phyloP scores from a whole-genome alignment of 2,888 invertebrate species.

The Embidobia sp. region DNA sequence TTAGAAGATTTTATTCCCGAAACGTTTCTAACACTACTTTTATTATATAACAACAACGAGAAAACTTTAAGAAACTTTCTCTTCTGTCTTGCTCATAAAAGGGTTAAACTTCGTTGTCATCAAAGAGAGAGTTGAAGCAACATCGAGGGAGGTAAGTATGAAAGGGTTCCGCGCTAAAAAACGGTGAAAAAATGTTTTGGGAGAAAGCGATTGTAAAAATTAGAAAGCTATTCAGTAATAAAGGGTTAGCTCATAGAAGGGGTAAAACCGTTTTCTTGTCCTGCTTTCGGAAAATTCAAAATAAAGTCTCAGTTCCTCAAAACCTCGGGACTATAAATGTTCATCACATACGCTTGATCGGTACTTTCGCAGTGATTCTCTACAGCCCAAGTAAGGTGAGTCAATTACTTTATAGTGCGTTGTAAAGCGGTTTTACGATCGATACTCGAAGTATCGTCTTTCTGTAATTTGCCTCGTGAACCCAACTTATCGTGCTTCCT shows the following conservation, averaged over 20 bases:
- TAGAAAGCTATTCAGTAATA: constrained; percentile 71
- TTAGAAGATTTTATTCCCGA: constrained; percentile 26
- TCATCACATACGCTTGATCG: constrained; percentile 26
- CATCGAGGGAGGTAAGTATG: constrained; percentile 32
- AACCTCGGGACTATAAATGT: constrained; percentile 56
- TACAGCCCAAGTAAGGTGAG: constrained; percentile 68
- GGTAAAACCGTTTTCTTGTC: constrained; percentile 69
- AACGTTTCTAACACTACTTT: constrained; percentile 64
- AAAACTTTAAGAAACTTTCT: constrained; percentile 70
- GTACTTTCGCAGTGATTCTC: constrained; percentile 48
- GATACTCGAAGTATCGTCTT: constrained; percentile 67
- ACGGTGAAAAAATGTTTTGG: constrained; percentile 66
- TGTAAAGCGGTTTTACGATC: constrained; percentile 71
- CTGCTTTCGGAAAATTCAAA: neutral
- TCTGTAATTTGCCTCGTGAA: constrained; percentile 64
- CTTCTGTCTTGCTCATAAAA: constrained; percentile 71
- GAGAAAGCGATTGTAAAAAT: constrained; percentile 73
- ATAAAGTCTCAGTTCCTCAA: constrained; percentile 65
- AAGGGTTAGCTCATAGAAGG: constrained; percentile 71
- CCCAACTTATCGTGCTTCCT: constrained; percentile 53
- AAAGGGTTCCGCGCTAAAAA: constrained; percentile 57
- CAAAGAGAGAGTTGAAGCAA: constrained; percentile 33
- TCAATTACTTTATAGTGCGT: constrained; percentile 72
- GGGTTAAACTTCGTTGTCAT: constrained; percentile 69
- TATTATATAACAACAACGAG: constrained; percentile 59